A percentile compares a stretch with the other conserved stretches of the same genome.
These are phyloP conservation scores for Xenentodon cancila DNA, from an alignment of 2,797 vertebrate genomes.

Conservation along the genomic window DNA sequence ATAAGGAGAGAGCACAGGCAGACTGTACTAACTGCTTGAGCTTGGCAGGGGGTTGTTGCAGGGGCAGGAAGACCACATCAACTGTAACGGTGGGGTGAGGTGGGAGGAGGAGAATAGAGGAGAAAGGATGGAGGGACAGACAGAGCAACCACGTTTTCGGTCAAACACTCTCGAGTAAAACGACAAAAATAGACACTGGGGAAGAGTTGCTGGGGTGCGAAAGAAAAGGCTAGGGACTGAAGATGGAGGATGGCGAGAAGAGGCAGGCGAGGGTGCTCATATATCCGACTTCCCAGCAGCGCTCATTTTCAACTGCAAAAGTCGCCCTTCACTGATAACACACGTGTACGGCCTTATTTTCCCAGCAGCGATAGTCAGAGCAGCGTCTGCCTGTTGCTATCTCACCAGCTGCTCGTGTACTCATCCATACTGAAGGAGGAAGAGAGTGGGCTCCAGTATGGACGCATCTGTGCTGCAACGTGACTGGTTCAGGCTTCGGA, in stretches of 20 bases:
- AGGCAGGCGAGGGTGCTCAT: slow-evolving; percentile 42
- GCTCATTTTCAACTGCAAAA: slow-evolving; percentile 8
- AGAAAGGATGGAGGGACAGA: slow-evolving; percentile 20
- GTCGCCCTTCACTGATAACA: slow-evolving; percentile 15
- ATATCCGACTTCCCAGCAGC: slow-evolving; percentile 5
- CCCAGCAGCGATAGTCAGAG: slow-evolving; percentile 12
- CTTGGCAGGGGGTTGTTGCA: slow-evolving; percentile 75
- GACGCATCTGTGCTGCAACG: slow-evolving; percentile 43
- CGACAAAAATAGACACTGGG: slow-evolving; percentile 73
- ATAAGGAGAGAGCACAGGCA: slow-evolving; percentile 85
- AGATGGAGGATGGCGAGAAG: slow-evolving; percentile 27
- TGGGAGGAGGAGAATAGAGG: slow-evolving; percentile 32
- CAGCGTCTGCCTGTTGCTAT: slow-evolving; percentile 33
- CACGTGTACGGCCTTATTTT: slow-evolving; percentile 26
- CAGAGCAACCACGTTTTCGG: slow-evolving; percentile 62
- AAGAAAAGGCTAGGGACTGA: slow-evolving; percentile 4
- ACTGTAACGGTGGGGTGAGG: slow-evolving; percentile 30
- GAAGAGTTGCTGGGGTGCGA: slow-evolving; percentile 28
- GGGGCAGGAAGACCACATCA: slow-evolving; percentile 59
- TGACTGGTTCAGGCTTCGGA: slow-evolving; percentile 40
- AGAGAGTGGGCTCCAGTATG: slow-evolving; percentile 42
- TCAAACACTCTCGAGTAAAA: slow-evolving; percentile 70
- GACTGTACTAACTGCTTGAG: slow-evolving; percentile 78
- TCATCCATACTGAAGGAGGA: slow-evolving; percentile 46
- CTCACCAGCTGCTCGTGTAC: slow-evolving; percentile 63